These are phyloP conservation scores for Eupithecia exiguata DNA, from an alignment of 2,888 invertebrate species.

Conservation along the genomic window DNA sequence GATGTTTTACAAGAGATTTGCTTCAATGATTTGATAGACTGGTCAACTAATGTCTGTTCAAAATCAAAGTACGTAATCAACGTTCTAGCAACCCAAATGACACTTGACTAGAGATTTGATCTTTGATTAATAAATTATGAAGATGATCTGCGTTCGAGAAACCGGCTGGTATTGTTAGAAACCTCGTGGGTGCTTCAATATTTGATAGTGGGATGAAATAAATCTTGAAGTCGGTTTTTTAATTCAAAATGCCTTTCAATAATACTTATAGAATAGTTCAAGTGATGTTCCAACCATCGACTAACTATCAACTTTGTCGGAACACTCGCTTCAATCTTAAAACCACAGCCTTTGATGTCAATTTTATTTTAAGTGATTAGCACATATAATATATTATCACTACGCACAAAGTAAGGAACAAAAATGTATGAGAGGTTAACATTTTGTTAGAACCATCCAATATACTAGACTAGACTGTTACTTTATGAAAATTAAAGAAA, in stretches of 20 bases:
- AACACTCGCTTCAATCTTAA: slow-evolving; percentile 6
- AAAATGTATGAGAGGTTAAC: slow-evolving; percentile 32
- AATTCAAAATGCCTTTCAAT: neutral
- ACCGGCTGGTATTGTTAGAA: too few species aligned
- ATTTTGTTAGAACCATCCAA: neutral
- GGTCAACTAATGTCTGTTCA: too few species aligned
- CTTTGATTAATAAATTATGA: too few species aligned
- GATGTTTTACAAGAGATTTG: too few species aligned
- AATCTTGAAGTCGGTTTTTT: slow-evolving; percentile 1
- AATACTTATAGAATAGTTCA: slow-evolving; percentile 10
- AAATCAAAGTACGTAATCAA: too few species aligned
- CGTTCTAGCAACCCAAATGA: too few species aligned
- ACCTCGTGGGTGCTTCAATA: neutral
- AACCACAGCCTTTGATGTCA: slow-evolving; percentile 52
- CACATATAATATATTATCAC: slow-evolving; percentile 38
- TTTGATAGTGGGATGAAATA: neutral
- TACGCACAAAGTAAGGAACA: slow-evolving; percentile 51
- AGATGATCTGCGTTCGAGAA: too few species aligned
- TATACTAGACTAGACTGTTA: neutral
- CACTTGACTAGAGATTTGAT: too few species aligned
- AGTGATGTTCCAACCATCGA: neutral
- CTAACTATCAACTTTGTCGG: neutral
- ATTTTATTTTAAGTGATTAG: slow-evolving; percentile 28
- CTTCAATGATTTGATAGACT: too few species aligned
- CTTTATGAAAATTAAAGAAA: neutral